Evolutionary conservation across 2,113 vertebrate genomes (phyloP), one percentile per base, ranked within the genome.

Genomic region (Tautogolabrus adspersus): DNA sequence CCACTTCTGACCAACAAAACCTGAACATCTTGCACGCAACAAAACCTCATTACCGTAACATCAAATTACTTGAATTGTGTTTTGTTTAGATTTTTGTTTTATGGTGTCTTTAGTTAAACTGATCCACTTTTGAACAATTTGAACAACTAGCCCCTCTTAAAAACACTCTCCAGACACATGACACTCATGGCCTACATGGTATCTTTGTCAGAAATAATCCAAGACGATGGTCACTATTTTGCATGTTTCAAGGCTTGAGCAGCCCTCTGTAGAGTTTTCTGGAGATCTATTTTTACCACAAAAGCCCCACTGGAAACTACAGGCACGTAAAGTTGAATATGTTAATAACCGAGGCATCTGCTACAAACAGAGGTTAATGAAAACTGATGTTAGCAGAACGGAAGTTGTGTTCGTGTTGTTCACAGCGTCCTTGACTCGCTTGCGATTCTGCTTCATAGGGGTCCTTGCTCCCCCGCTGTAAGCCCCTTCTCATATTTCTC

Each of bases 401-500:
- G 72, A 84, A 10, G 55, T 37, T 40, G 23, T 78, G 59, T 74
- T 49, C 56, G 13, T 44, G 47, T 42, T 75, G 21, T 38, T 73
- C 60, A 7, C 23, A 23, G 67, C 42, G 55, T 81, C 75, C 70
- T 76, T 79, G 66, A 60, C 77, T 64, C 37, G 46, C 0, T 49
- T 22, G 44, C 10, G 49, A 78, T 40, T 67, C 60, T 77, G 26
- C 22, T 72, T 66, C 68, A 71, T 37, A 11, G 65, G n/a, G 68
- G 72, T 68, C 74, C 8, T 55, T 9, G 23, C 52, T 77, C 61
- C 72, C 47, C 40, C 44, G 55, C 66, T 77, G 59, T 60, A 59
- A 74, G 55, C 51, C 55, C 65, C 72, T 55, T 77, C 82, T 88
- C 74, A 19, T 21, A 81, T 87, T 85, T 88, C 77, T 76, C 65